Evolutionary conservation across 2,797 vertebrate genomes (phyloP).

Genomic region (Falco peregrinus): DNA sequence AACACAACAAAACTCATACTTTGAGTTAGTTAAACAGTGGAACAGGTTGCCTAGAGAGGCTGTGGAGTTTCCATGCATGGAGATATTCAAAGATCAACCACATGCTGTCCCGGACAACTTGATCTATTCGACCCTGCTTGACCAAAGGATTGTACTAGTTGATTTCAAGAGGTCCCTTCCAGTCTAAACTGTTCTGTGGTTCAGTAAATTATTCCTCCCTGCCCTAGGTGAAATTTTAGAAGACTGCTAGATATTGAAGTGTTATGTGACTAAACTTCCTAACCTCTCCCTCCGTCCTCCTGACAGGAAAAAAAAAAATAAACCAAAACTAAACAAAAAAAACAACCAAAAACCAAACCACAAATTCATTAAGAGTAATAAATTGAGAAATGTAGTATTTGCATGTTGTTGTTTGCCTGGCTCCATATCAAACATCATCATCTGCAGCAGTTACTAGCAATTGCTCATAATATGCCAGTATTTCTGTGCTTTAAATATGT

Average conservation of each 20-base stretch:
- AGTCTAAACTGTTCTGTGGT: background rate
- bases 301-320: too few species aligned
- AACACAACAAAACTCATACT: background rate
- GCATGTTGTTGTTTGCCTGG: background rate
- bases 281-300: rapidly evolving
- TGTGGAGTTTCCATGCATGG: background rate
- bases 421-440: background rate
- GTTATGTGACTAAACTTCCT: background rate
- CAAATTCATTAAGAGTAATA: background rate
- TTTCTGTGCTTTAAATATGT: background rate
- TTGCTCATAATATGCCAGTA: rapidly evolving
- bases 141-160: background rate
- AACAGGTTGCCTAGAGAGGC: background rate
- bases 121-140: background rate
- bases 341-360: too few species aligned
- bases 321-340: too few species aligned
- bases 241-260: background rate
- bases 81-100: background rate
- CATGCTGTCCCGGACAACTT: background rate
- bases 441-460: background rate
- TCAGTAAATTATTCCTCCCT: background rate
- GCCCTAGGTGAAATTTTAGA: background rate
- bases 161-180: background rate
- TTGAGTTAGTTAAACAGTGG: background rate
- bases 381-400: background rate